Evolutionary conservation across 2,888 invertebrate species (phyloP), one percentile per base, ranked within the genome.

Genomic region (Deilephila elpenor): DNA sequence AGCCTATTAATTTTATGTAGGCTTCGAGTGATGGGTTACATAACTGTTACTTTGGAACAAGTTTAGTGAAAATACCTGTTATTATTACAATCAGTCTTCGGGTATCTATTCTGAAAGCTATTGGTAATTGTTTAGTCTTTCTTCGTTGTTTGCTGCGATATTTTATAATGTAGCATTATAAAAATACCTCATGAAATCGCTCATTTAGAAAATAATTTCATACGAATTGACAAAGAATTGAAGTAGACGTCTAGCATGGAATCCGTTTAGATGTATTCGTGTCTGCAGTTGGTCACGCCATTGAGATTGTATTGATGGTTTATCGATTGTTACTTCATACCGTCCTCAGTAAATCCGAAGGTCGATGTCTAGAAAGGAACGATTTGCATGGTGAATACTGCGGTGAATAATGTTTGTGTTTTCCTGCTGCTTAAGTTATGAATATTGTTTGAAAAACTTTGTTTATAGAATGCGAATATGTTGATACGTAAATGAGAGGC

Each of bases 301-400:
- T 44, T 67, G 25, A 67, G 62, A 62, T 34, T 62, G 20, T 67
- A 44, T 64, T 19, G 64, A 20, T 44, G 37, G 37, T 44, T 44
- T 44, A 64, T 67, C 64, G 64, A 44, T 67, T 25, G 37, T n/a
- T 64, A 19, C 19, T 19, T 20, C n/a, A 19, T 19, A 25, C 37
- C 14, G 64, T 5, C 44, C 20, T 37, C 32, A 34, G 14, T 44
- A 44, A 67, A 14, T 1, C 20, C n/a, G 44, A 44, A 44, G 25
- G 44, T 44, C 44, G 25, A 56, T 67, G 44, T 44, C 44, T 44
- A 32, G 61, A 34, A 62, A 34, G 61, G 64, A 67, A 44, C 34
- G 0, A 20, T 44, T 67, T 44, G 44, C 32, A 34, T 25, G 29
- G 56, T n/a, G 56, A 5, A 56, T 56, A 7, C 17, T 56, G 7